phyloP scores from a whole-genome alignment of 2,797 vertebrate species.

The Rhodeus uyekii region DNA sequence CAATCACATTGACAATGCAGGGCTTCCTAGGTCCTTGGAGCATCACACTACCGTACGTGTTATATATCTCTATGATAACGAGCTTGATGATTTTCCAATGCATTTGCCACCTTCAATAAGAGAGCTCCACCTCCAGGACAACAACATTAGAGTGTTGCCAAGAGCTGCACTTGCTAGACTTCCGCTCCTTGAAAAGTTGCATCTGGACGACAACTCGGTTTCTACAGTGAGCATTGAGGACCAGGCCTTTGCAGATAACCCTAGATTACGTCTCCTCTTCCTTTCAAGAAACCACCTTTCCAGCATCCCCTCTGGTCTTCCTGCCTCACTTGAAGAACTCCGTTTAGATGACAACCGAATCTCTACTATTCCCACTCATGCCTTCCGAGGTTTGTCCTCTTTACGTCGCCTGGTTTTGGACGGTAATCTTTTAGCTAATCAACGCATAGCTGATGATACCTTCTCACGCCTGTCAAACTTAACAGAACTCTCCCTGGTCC shows the following conservation, averaged over 20 bases:
- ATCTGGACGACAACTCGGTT: constrained; percentile 94
- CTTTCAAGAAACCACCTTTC: constrained; percentile 94
- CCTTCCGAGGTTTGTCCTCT: constrained; percentile 87
- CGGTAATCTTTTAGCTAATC: constrained; percentile 94
- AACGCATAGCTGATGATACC: constrained; percentile 94
- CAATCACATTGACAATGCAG: constrained; percentile 92
- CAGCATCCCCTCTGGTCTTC: constrained; percentile 92
- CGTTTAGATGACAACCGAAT: constrained; percentile 95
- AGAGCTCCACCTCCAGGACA: constrained; percentile 95
- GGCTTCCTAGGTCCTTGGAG: constrained; percentile 85
- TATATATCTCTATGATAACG: constrained; percentile 95
- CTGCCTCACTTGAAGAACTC: constrained; percentile 90
- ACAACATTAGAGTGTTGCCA: constrained; percentile 89
- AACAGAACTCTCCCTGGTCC: constrained; percentile 89
- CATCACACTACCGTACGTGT: constrained; percentile 81
- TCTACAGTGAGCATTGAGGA: constrained; percentile 96
- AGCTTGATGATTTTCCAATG: constrained; percentile 88
- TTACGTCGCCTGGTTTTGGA: constrained; percentile 90
- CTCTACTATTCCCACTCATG: constrained; percentile 90
- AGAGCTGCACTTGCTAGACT: constrained; percentile 84
- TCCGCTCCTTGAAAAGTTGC: constrained; percentile 89
- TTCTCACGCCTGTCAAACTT: constrained; percentile 87
- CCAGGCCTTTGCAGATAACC: constrained; percentile 90
- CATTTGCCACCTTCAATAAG: constrained; percentile 87
- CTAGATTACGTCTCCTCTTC: constrained; percentile 85